These are phyloP conservation scores for Terebella lapidaria DNA, from an alignment of 2,888 invertebrate species.

Conservation along the genomic window DNA sequence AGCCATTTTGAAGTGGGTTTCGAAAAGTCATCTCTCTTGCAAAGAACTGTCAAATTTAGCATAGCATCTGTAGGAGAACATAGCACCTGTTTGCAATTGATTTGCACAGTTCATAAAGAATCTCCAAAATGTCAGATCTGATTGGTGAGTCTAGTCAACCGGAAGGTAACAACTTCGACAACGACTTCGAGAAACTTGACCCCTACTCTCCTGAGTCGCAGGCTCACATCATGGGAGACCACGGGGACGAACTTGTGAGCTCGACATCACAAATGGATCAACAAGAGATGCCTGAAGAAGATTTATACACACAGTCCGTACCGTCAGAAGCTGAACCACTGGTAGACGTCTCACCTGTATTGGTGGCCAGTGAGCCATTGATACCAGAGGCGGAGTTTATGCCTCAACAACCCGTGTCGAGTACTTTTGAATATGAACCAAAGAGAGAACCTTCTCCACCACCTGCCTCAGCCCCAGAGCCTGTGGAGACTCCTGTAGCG, in stretches of 20 bases:
- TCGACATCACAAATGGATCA: constrained; percentile 1
- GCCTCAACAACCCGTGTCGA: too few species aligned
- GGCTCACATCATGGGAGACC: not conserved
- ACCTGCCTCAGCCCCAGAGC: not conserved
- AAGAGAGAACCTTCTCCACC: not conserved
- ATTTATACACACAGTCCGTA: too few species aligned
- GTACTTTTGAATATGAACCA: too few species aligned
- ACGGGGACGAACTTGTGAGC: not conserved
- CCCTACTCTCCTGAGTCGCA: not conserved
- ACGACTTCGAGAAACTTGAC: constrained; percentile 25
- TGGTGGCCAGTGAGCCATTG: too few species aligned
- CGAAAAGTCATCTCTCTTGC: not conserved
- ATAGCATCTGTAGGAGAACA: not conserved
- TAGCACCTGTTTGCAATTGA: not conserved
- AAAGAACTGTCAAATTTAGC: not conserved
- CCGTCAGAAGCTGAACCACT: not conserved
- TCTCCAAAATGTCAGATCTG: not conserved
- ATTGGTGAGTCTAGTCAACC: not conserved
- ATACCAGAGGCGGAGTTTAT: too few species aligned
- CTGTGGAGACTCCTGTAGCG: too few species aligned
- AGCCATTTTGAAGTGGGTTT: not conserved
- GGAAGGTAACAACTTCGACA: constrained; percentile 20
- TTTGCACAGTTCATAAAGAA: not conserved
- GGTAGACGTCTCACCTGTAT: too few species aligned
- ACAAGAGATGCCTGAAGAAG: not conserved